These are phyloP conservation scores for Byasa hedistus DNA, from an alignment of 2,888 invertebrate species.

Conservation along the genomic window DNA sequence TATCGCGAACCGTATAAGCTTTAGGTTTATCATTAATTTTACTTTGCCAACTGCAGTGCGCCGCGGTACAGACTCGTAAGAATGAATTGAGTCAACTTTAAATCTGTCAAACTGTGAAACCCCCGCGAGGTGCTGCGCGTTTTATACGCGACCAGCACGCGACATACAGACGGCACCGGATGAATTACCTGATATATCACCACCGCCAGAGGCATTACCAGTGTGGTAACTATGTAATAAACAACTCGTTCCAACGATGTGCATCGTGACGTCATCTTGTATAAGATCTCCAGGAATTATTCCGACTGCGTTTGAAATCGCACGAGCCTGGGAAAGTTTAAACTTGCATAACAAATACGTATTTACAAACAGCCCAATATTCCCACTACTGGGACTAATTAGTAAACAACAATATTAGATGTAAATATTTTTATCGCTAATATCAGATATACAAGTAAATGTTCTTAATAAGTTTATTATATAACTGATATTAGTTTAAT, in stretches of 20 bases:
- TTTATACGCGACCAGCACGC: slow-evolving; percentile 26
- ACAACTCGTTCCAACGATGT: not conserved
- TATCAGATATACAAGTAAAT: too few species aligned
- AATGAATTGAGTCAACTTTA: slow-evolving; percentile 6
- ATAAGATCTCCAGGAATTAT: not conserved
- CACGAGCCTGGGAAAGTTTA: not conserved
- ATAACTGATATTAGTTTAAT: too few species aligned
- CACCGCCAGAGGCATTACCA: slow-evolving; percentile 4
- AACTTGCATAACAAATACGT: too few species aligned
- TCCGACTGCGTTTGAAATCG: not conserved
- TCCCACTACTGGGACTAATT: too few species aligned
- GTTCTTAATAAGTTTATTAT: too few species aligned
- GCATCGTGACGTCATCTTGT: not conserved
- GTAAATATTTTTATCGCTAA: too few species aligned
- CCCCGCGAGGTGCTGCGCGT: slow-evolving; percentile 2
- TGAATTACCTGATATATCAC: slow-evolving; percentile 12
- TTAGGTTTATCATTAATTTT: too few species aligned
- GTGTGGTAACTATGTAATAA: not conserved
- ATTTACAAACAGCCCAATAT: too few species aligned
- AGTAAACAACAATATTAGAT: too few species aligned
- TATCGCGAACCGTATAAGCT: too few species aligned
- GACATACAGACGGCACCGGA: slow-evolving; percentile 13
- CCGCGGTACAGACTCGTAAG: not conserved
- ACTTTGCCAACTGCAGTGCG: too few species aligned
- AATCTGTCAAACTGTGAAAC: slow-evolving; percentile 11